Base-by-base conservation (phyloP, 2,888 invertebrate species). In the Xanthia togata region DNA sequence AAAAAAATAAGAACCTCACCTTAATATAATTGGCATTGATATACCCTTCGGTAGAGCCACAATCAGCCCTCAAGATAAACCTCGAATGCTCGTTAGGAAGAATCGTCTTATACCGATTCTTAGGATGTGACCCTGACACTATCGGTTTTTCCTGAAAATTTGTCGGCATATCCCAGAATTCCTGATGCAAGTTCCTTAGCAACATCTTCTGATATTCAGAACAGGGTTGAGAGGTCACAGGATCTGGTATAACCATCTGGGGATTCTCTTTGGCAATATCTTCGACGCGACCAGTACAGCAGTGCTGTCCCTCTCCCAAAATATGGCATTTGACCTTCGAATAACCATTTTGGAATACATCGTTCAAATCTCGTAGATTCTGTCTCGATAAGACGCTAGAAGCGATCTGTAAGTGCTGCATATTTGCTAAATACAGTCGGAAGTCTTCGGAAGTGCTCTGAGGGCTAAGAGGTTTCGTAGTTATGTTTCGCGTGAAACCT, bases 11-110 rank as follows among this genome's bases (percentile, higher is more conserved):
- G 5, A 38, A 35, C 0, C 91, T 95, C 91, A 98, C 98, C 97
- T 98, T 98, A 87, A 99, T 98, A 93, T 98, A 99, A 96, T 99
- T 99, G 88, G 99, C 99, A 96, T 99, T 99, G 77, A 99, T 99
- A 92, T 99, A 99, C 78, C 97, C 97, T 92, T 98, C 98, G 11
- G 97, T 94, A 60, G 94, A 93, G 31, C 97, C 97, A n/a, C 88
- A 85, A 6, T 95, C 96, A 1, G 92, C 88, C n/a, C 95, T 93
- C 86, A 99, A 93, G 64, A 98, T 97, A 35, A 99, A 98, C 86
- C 99, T 97, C 5, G 98, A 98, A 89, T 98, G 98, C 90, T 99
- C 98, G 93, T 99, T 99, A 47, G 99, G 98, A 90, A 99, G 96
- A 71, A 99, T 99, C 0, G 98, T 98, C 92, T 98, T 98, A 91